These are phyloP conservation scores for Eclectus roratus DNA, from an alignment of 2,113 vertebrate genomes.

Conservation along the genomic window DNA sequence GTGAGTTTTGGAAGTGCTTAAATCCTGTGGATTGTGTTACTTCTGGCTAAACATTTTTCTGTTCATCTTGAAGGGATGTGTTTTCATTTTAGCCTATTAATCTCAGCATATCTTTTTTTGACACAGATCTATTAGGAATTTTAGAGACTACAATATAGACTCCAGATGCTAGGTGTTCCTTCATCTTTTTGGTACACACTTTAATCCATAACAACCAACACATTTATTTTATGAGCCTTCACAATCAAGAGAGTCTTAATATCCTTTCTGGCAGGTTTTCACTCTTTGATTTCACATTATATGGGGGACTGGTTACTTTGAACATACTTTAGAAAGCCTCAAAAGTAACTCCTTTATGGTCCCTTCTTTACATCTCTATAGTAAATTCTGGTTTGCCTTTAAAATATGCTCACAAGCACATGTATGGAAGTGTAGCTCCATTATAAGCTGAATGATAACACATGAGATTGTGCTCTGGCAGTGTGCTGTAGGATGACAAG, in stretches of 20 bases:
- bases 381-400: slow-evolving; percentile 23
- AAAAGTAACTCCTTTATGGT: slow-evolving; percentile 22
- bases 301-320: slow-evolving; percentile 26
- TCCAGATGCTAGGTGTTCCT: slow-evolving; percentile 65
- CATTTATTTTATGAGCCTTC: slow-evolving; percentile 59
- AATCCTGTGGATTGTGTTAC: slow-evolving; percentile 35
- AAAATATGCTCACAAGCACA: background rate
- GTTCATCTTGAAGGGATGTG: slow-evolving; percentile 15
- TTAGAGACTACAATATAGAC: slow-evolving; percentile 65
- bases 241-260: slow-evolving; percentile 57
- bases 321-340: slow-evolving; percentile 42
- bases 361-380: background rate
- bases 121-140: slow-evolving; percentile 67
- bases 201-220: slow-evolving; percentile 71
- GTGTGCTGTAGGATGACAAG: background rate
- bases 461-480: background rate
- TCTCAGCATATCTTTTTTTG: slow-evolving; percentile 57
- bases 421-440: background rate
- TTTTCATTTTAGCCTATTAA: slow-evolving; percentile 57
- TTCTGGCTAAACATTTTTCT: slow-evolving; percentile 14
- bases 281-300: slow-evolving; percentile 28
- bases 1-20: slow-evolving; percentile 9
- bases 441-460: slow-evolving; percentile 24
- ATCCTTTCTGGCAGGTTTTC: slow-evolving; percentile 43
- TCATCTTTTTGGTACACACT: slow-evolving; percentile 65